A percentile compares a stretch with the other conserved stretches of the same genome.
phyloP scores from a whole-genome alignment of 2,113 vertebrate genomes.

The Garra rufa region DNA sequence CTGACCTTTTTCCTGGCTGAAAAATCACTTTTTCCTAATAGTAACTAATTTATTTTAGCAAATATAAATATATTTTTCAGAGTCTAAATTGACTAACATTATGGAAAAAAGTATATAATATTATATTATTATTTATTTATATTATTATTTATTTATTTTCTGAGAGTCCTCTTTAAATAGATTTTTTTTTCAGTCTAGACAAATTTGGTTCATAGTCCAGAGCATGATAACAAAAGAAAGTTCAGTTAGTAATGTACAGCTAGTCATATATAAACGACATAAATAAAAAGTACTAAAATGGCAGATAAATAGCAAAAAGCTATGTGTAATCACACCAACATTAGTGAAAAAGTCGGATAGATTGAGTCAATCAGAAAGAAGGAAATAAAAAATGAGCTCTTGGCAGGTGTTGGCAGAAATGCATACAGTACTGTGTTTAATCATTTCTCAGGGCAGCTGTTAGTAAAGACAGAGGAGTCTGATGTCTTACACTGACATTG shows the following conservation, averaged over 20 bases:
- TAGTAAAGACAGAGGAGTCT: slow-evolving; percentile 28
- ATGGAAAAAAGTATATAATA: background rate
- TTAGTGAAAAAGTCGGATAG: background rate
- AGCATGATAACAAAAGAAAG: background rate
- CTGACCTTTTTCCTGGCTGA: too few species aligned
- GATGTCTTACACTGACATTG: slow-evolving; percentile 11
- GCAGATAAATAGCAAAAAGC: background rate
- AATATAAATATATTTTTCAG: background rate
- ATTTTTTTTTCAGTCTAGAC: background rate
- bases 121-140: background rate
- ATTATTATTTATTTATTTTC: too few species aligned
- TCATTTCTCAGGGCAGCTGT: background rate
- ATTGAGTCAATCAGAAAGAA: background rate
- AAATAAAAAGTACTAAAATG: background rate
- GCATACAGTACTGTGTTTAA: background rate
- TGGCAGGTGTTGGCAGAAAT: background rate
- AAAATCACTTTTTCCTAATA: too few species aligned
- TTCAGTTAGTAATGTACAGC: background rate
- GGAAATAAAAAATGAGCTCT: background rate
- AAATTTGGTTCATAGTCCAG: background rate
- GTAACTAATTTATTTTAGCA: too few species aligned
- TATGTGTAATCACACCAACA: background rate
- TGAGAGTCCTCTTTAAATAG: background rate
- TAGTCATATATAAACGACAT: background rate
- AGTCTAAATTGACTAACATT: background rate